Evolutionary conservation across 2,113 vertebrate genomes (phyloP).

Genomic region (Atherinomorus stipes): DNA sequence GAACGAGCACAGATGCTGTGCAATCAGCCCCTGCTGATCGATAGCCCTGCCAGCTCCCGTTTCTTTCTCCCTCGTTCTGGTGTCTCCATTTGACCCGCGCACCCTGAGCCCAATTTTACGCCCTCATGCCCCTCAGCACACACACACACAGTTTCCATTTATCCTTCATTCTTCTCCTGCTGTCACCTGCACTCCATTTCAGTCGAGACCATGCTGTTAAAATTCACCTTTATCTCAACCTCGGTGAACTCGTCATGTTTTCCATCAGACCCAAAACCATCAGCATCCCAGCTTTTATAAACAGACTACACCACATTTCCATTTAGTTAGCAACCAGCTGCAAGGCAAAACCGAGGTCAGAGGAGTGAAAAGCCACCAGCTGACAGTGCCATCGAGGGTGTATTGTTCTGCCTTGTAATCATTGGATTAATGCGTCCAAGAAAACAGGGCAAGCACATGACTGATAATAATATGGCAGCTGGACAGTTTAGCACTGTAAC

Average conservation of each 20-base stretch:
- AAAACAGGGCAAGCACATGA: constrained; percentile 42
- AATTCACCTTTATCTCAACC: constrained; percentile 77
- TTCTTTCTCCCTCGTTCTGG: constrained; percentile 35
- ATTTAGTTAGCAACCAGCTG: constrained; percentile 75
- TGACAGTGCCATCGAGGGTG: constrained; percentile 37
- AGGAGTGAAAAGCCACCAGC: constrained; percentile 33
- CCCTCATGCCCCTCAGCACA: constrained; percentile 42
- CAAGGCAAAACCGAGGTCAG: constrained; percentile 64
- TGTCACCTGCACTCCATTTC: constrained; percentile 73
- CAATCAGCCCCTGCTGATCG: constrained; percentile 52
- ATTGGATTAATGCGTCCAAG: constrained; percentile 53
- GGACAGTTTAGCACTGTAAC: constrained; percentile 22
- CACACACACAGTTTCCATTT: constrained; percentile 51
- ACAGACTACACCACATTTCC: constrained; percentile 56
- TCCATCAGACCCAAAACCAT: constrained; percentile 71
- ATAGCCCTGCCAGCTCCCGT: constrained; percentile 48
- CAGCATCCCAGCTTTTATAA: constrained; percentile 53
- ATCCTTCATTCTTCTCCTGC: constrained; percentile 48
- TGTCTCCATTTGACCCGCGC: constrained; percentile 62
- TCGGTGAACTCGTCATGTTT: constrained; percentile 73
- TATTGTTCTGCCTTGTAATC: constrained; percentile 47
- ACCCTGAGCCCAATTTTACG: constrained; percentile 55
- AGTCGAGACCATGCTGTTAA: constrained; percentile 63
- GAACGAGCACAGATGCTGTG: constrained; percentile 20
- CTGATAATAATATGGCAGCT: constrained; percentile 39